Conservation (phyloP, 2,113 vertebrate species). For the Elachura formosa region DNA sequence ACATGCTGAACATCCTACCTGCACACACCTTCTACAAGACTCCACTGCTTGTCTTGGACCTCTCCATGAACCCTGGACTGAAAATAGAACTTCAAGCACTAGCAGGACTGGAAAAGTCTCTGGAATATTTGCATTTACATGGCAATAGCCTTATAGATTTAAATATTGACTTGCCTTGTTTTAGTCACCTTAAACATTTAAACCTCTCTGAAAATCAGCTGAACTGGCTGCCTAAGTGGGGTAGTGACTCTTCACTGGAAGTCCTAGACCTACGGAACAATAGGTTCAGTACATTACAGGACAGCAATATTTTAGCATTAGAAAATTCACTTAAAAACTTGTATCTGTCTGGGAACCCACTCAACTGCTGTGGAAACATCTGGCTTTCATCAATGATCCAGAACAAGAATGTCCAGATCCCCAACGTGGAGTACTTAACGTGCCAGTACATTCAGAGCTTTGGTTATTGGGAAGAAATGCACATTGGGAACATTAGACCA, state of each 20-base stretch:
- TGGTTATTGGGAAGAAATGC: conserved; percentile 72
- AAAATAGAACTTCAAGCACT: conserved; percentile 74
- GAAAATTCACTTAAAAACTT: conserved; percentile 83
- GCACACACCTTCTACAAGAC: conserved; percentile 75
- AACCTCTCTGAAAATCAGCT: conserved; percentile 88
- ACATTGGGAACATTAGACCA: conserved; percentile 65
- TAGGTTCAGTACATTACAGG: conserved; percentile 79
- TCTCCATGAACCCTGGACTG: conserved; percentile 84
- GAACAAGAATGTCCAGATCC: conserved; percentile 75
- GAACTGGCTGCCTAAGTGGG: conserved; percentile 77
- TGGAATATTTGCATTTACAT: conserved; percentile 80
- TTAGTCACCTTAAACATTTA: conserved; percentile 78
- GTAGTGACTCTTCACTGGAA: conserved; percentile 63
- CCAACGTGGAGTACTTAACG: conserved; percentile 72
- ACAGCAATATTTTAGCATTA: conserved; percentile 76
- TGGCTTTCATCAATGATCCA: conserved; percentile 81
- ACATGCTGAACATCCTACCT: conserved; percentile 73
- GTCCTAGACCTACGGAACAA: conserved; percentile 91
- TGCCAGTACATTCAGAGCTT: conserved; percentile 75
- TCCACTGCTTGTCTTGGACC: conserved; percentile 77
- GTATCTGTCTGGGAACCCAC: conserved; percentile 86
- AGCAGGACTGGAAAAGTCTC: conserved; percentile 80
- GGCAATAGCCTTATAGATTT: conserved; percentile 77
- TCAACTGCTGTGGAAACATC: conserved; percentile 86
- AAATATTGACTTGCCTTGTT: conserved; percentile 77